Evolutionary conservation across 2,888 invertebrate genomes (phyloP), one percentile per base, ranked within the genome.

Genomic region (Trachelus iudaicus): DNA sequence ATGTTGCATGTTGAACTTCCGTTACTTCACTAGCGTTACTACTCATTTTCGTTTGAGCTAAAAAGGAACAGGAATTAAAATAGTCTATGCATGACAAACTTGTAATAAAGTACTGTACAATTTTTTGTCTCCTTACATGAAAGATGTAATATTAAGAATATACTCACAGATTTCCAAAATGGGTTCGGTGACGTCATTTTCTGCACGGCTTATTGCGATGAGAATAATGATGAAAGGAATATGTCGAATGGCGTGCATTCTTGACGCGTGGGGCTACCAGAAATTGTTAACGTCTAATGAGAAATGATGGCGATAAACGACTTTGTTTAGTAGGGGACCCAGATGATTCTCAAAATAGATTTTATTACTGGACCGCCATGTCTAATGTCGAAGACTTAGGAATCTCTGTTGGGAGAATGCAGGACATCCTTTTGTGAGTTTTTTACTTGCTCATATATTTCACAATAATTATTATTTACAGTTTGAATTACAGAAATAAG

Each of bases 1-100:
- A 92, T 15, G 85, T 89, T 3, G 92, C 88, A 69, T 90, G 88
- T 76, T 92, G 90, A 69, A 88, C 90, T 79, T 92, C 92, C 13
- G 88, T 88, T 3, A 89, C 87, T 6, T 86, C 87, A 13, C 83
- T 82, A 30, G n/a, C 73, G 23, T 30, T 73, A 69, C 35, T 73
- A 34, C 9, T 73, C 31, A 15, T 12, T 56, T 33, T 3, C 33
- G 34, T 31, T 76, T 33, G 35, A 56, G 73, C 78, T 78, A 33
- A 73, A 23, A 34, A 31, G 9, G 2, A 56, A 15, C 15, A 56
- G 9, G 9, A 15, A 23, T 56, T 23, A 56, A 56, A 56, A 56
- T 56, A 56, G 23, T 56, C 15, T 23, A 56, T 23, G 56, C 23
- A 23, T 56, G 56, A 56, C 1, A 56, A 56, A 9, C 56, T 23